Evolutionary conservation across 1,140 invertebrate species (phyloP), one percentile per base, ranked within the genome.

Genomic region (Heliconius himera): DNA sequence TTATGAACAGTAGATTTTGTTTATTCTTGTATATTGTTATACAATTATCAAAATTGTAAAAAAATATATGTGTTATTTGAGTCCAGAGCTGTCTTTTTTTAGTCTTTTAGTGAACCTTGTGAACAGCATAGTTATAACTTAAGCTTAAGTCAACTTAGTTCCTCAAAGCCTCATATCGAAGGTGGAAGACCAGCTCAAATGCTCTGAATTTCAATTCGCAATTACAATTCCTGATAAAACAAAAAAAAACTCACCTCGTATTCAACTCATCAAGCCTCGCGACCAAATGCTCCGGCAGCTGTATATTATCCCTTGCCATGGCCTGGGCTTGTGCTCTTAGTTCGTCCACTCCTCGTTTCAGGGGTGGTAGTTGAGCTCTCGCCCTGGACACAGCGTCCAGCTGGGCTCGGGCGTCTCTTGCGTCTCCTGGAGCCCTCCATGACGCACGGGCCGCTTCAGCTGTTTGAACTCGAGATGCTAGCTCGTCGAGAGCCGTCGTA

Each of bases 401-500:
- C 93, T 99, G 96, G 83, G 97, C 97, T 36, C 97, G 96, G 41
- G 98, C 97, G 88, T 98, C 97, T 41, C 96, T 95, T 18, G 96
- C 95, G 84, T 96, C 96, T 78, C 95, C 95, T 13, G 97, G 96
- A 66, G 96, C 96, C 75, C 96, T 96, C 98, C 98, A 99, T 78
- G 96, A 96, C 16, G 96, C 95, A 73, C 97, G 97, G 11, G 97
- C 96, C 13, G 97, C 95, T 92, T 99, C 99, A 3, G 97, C 97
- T 13, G 96, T 96, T 54, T 97, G 96, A 77, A 99, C 96, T 76
- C 97, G 96, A 22, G 96, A 96, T 72, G 96, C 96, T 41, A 98
- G 95, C 88, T 99, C 98, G 86, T 99, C 98, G 87, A 99, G 95
- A 22, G 96, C 96, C 82, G 97, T 97, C 87, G 98, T 98, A 94